Evolutionary conservation across 2,113 vertebrate genomes (phyloP), one percentile per base, ranked within the genome.

Genomic region (Eulemur rufifrons): DNA sequence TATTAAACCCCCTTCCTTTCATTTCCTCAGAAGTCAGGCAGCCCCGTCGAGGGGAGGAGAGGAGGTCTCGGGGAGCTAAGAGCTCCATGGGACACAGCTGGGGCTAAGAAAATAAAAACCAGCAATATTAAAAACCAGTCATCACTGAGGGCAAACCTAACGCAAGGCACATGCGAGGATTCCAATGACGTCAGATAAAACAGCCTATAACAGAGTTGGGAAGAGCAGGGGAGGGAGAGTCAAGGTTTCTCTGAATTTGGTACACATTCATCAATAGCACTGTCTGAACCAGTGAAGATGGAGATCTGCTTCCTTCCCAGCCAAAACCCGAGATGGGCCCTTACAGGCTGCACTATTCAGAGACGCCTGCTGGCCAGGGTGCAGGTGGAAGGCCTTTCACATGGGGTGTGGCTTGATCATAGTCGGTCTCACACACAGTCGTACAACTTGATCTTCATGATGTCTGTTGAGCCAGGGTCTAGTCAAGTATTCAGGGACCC

Each of bases 21-120:
- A 17, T 86, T 34, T 96, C 96, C 90, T 81, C 63, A 59, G 84
- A 96, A 39, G 52, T 87, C 69, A 77, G 87, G n/a, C n/a, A 66
- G 56, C 39, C 63, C 39, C 45, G 45, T 50, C n/a, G 32, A 86
- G 25, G 64, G 47, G 12, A 87, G 39, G 25, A 45, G 20, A 84
- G 11, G 10, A 27, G 34, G 37, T 83, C 94, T 93, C 34, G 2
- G 32, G 66, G 27, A 89, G 34, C 37, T 18, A 20, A n/a, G 12
- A 47, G 23, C 59, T 84, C 29, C 12, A 8, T 10, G 23, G 56
- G 45, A 47, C 91, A 14, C 29, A 74, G 77, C 82, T 84, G 88
- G 27, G 23, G 1, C 32, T 56, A 32, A 89, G 25, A 64, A 89
- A 73, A 80, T 61, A 39, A 88, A 95, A 83, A 81, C 20, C 61